phyloP scores from a whole-genome alignment of 2,888 invertebrate genomes.

The Mamestra brassicae region DNA sequence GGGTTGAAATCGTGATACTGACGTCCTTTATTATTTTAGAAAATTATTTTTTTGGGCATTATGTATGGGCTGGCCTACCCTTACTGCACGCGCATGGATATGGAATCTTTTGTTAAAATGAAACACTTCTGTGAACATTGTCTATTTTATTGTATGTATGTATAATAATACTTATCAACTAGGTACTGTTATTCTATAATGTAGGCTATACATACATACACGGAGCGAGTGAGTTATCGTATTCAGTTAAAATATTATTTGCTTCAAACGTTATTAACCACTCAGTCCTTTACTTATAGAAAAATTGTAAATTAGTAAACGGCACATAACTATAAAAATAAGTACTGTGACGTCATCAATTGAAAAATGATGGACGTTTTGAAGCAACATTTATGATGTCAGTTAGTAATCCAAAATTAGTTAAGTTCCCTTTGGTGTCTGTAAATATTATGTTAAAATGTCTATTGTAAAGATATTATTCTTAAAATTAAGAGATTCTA shows the following conservation, averaged over 20 bases:
- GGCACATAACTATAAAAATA: conserved; percentile 2
- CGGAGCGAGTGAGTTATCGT: conserved; percentile 70
- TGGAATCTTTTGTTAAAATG: conserved; percentile 65
- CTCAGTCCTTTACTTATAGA: conserved; percentile 80
- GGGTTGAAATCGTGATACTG: too few species aligned
- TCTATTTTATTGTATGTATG: conserved; percentile 89
- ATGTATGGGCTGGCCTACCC: too few species aligned
- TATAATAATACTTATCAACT: conserved; percentile 85
- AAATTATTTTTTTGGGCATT: too few species aligned
- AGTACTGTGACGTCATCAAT: conserved; percentile 24
- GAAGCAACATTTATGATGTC: neutral
- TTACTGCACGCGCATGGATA: neutral
- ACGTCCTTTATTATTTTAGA: too few species aligned
- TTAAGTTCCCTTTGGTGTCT: conserved; percentile 62
- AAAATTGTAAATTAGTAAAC: conserved; percentile 46
- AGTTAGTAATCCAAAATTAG: conserved; percentile 38
- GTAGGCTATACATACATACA: conserved; percentile 79
- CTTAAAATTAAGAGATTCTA: conserved; percentile 52
- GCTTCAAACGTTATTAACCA: conserved; percentile 69
- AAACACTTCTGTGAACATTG: conserved; percentile 85
- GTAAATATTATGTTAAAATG: conserved; percentile 44
- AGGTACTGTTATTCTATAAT: conserved; percentile 76
- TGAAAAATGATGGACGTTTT: conserved; percentile 17
- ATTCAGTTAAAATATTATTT: conserved; percentile 67
- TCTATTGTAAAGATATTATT: conserved; percentile 43